Percentiles rank a stretch among this genome's conserved stretches.
Evolutionary conservation across 2,113 vertebrate genomes (phyloP).

Genomic region (Lonchura striata): DNA sequence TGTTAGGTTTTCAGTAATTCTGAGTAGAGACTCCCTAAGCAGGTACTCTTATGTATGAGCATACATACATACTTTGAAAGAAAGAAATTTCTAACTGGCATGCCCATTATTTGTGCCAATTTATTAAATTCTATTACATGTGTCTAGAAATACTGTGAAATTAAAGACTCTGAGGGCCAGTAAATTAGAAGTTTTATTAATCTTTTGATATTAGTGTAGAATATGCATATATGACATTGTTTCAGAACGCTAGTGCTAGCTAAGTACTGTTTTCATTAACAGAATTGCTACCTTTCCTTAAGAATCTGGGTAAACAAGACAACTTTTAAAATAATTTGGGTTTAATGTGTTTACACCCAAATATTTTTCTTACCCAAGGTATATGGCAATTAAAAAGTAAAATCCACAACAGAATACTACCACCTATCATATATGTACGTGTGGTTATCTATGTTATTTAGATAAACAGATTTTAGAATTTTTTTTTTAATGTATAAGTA

Average conservation of each 20-base stretch:
- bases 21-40: neutral
- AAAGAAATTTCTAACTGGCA: neutral
- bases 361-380: neutral
- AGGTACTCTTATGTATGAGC: neutral
- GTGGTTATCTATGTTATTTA: neutral
- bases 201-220: neutral
- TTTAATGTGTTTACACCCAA: neutral
- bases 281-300: neutral
- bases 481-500: neutral
- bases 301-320: neutral
- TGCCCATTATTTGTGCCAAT: neutral
- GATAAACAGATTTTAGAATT: neutral
- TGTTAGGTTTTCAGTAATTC: neutral
- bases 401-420: neutral
- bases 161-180: neutral
- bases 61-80: neutral
- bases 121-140: neutral
- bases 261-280: neutral
- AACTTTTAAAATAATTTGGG: neutral
- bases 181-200: neutral
- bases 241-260: neutral
- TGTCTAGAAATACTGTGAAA: neutral
- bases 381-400: neutral
- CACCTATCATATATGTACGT: rapidly evolving
- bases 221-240: neutral